These are phyloP conservation scores for Osmerus mordax DNA, from an alignment of 2,113 vertebrate species.

Conservation along the genomic window DNA sequence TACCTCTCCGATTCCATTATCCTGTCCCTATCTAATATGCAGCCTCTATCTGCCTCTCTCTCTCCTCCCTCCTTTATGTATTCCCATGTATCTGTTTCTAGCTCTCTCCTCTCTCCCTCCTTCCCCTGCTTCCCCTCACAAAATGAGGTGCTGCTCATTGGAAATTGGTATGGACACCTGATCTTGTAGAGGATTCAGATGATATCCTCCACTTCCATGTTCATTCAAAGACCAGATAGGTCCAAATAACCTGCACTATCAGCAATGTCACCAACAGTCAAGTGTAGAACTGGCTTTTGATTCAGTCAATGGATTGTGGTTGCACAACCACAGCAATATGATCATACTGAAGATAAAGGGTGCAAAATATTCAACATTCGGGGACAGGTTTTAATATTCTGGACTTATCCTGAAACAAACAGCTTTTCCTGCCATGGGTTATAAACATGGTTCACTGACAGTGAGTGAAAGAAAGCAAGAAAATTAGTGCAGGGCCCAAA, in stretches of 20 bases:
- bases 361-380: no score
- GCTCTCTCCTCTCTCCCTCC: not conserved
- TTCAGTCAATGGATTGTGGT: not conserved
- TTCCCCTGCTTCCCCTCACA: not conserved
- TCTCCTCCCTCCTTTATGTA: not conserved
- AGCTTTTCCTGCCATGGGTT: no score
- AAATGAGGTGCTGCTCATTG: not conserved
- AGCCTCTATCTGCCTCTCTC: not conserved
- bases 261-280: not conserved
- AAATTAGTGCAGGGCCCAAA: no score
- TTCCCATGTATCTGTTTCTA: no score
- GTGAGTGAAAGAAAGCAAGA: no score
- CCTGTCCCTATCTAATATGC: not conserved
- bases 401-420: no score
- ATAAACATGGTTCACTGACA: no score
- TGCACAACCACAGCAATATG: not conserved
- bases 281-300: not conserved
- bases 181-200: not conserved
- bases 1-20: not conserved
- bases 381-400: no score
- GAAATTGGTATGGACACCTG: not conserved
- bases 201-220: constrained; percentile 2
- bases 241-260: no score
- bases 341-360: not conserved
- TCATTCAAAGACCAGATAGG: not conserved